A percentile compares a stretch with the other conserved stretches of the same genome.
Evolutionary conservation across 2,113 vertebrate genomes (phyloP).

Genomic region (Ceyx melanurus): DNA sequence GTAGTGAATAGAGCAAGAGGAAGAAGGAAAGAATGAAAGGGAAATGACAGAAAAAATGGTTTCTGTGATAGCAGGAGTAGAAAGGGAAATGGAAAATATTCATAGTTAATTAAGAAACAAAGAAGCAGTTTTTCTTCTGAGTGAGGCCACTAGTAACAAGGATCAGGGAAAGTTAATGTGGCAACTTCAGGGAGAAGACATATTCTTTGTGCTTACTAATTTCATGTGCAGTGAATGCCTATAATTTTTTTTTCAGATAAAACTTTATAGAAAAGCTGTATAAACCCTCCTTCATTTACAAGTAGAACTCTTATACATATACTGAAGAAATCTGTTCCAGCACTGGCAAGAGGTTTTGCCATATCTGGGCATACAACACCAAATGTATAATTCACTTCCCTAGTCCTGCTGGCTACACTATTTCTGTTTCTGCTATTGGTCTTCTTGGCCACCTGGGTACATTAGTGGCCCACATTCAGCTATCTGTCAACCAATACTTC

Average conservation of each 20-base stretch:
- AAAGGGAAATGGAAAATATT: background rate
- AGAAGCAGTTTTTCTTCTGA: background rate
- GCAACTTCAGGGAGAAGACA: background rate
- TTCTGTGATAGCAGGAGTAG: background rate
- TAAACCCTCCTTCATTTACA: fast-evolving
- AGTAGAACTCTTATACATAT: background rate
- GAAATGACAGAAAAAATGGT: background rate
- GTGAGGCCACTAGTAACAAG: background rate
- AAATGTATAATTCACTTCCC: too few relatives aligned
- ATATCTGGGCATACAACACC: fast-evolving
- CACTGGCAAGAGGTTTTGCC: background rate
- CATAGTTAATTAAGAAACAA: background rate
- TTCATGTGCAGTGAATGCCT: background rate
- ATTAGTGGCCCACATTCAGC: background rate
- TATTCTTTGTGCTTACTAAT: background rate
- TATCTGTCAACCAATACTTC: background rate
- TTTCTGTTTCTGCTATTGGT: background rate
- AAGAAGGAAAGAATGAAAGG: background rate
- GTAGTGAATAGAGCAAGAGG: background rate
- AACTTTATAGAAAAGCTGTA: background rate
- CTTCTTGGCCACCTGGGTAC: too few relatives aligned
- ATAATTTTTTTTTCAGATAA: background rate
- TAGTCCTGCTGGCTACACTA: too few relatives aligned
- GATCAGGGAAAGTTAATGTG: background rate
- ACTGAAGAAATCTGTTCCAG: background rate